These are phyloP conservation scores for Meriones unguiculatus DNA, from an alignment of 2,113 vertebrate genomes.

Conservation along the genomic window DNA sequence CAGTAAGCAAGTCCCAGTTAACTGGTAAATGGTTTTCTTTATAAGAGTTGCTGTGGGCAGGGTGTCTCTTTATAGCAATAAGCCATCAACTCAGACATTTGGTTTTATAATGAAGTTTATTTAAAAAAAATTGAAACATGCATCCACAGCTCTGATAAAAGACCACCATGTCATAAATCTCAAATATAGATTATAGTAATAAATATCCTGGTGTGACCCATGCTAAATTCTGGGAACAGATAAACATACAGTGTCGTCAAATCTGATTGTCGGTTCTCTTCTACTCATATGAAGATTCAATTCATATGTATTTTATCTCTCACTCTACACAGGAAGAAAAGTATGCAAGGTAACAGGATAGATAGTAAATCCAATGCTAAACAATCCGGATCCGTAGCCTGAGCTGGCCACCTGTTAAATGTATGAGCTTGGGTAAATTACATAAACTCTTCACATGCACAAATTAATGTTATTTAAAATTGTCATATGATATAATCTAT, in stretches of 20 bases:
- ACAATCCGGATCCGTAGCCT: not conserved
- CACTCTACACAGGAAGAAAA: not conserved
- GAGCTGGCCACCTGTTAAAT: not conserved
- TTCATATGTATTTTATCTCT: conserved; percentile 23
- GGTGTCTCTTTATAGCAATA: not conserved
- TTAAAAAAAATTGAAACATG: not conserved
- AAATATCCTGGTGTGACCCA: not conserved
- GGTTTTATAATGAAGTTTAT: not conserved
- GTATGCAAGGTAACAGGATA: not conserved
- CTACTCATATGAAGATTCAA: conserved; percentile 32
- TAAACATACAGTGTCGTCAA: not conserved
- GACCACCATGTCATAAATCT: not conserved
- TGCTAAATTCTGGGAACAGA: not conserved
- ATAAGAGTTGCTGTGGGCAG: not conserved
- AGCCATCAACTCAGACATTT: not conserved
- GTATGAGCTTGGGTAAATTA: not conserved
- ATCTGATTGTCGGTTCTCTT: conserved; percentile 43
- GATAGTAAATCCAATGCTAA: not conserved
- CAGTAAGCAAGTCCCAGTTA: not conserved
- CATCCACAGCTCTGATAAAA: not conserved
- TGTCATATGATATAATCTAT: conserved; percentile 19
- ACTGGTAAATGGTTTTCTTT: not conserved
- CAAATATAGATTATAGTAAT: not conserved
- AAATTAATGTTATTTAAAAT: conserved; percentile 42
- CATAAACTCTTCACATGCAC: not conserved